Evolutionary conservation across 2,113 vertebrate species (phyloP).

Genomic region (Coryphaenoides rupestris): DNA sequence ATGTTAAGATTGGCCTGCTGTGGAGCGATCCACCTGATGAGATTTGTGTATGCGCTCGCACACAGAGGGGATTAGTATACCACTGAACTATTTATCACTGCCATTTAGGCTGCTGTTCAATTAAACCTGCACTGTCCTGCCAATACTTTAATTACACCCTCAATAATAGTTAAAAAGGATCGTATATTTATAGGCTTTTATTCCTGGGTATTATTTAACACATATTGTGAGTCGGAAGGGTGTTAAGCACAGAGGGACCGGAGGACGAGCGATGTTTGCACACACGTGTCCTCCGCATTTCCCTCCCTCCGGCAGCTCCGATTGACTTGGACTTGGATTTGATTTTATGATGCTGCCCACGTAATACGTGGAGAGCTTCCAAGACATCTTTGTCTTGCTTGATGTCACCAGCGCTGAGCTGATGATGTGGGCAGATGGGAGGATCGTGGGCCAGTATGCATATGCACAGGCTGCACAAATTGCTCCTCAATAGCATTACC

Average conservation of each 20-base stretch:
- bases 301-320: conserved; percentile 55
- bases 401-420: conserved; percentile 64
- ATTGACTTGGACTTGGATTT: conserved; percentile 60
- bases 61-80: conserved; percentile 15
- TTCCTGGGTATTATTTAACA: conserved; percentile 30
- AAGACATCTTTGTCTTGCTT: conserved; percentile 63
- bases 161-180: conserved; percentile 66
- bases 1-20: conserved; percentile 29
- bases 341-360: conserved; percentile 64
- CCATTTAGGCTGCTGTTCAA: conserved; percentile 61
- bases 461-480: conserved; percentile 67
- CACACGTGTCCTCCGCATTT: conserved; percentile 13
- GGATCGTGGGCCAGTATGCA: conserved; percentile 57
- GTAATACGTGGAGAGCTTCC: conserved; percentile 56
- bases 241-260: background rate
- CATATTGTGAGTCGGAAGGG: background rate
- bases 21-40: conserved; percentile 39
- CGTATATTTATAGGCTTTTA: conserved; percentile 50
- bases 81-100: conserved; percentile 44
- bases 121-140: conserved; percentile 70
- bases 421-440: conserved; percentile 67
- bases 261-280: background rate
- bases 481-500: conserved; percentile 64
- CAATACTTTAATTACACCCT: conserved; percentile 72
- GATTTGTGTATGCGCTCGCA: conserved; percentile 33